Base-by-base conservation (phyloP, 2,888 invertebrate species). In the Sicus ferrugineus region DNA sequence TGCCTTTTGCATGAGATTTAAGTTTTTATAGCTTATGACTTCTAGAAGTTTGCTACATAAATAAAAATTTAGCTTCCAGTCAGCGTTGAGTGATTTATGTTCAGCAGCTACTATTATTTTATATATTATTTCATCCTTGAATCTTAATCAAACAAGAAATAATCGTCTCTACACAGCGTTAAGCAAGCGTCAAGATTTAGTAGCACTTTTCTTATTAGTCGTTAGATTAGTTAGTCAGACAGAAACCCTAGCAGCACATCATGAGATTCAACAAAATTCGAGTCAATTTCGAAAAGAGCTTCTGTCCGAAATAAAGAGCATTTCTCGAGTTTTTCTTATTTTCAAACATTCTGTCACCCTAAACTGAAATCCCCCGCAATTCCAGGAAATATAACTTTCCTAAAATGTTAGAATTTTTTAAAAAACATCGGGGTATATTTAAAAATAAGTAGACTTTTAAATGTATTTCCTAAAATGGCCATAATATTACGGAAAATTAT, bases 61-160 rank as follows among this genome's bases (percentile, higher is more conserved):
- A 21, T 2, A 50, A 21, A 50, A 23, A 62, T 38, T 46, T 5
- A 50, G 38, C 34, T 19, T 34, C 23, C 46, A 46, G 42, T n/a
- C 38, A 28, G 23, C 6, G n/a, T 2, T 14, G 11, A 6, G 26
- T 26, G 62, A 42, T 46, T 62, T 62, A 62, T 42, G 42, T 14
- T 38, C 5, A 46, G 46, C 28, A 46, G 46, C 28, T 48, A 38
- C 7, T 31, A 34, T 38, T 23, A 54, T 38, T 54, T 48, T 42
- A 61, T 62, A 75, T 73, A 75, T 75, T 73, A 71, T 68, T 75
- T 73, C 69, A 75, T 73, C 75, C 75, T 75, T 75, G 75, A 73
- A 73, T 72, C 67, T 73, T 71, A 75, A 75, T 73, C 61, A 68
- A 62, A 70, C 58, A 21, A 23, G 23, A 73, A 71, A 70, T 74